A percentile compares a stretch with the other conserved stretches of the same genome.
These are phyloP conservation scores for Tapera naevia DNA, from an alignment of 2,797 vertebrate species.

Conservation along the genomic window DNA sequence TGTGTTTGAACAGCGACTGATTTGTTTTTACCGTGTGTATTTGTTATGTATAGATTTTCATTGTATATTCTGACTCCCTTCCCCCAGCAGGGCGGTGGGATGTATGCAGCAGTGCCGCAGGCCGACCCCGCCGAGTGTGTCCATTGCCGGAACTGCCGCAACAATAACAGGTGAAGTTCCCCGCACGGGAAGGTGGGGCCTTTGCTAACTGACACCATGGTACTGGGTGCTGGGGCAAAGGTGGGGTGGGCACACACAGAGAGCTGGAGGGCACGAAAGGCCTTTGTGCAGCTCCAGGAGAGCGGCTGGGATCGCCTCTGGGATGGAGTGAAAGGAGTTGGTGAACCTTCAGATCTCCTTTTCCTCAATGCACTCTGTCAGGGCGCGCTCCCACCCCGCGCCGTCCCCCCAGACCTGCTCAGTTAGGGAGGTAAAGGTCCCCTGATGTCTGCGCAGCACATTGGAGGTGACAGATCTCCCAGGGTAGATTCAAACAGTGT, in stretches of 20 bases:
- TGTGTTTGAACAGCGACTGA: accelerated
- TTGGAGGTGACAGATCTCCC: too few relatives aligned
- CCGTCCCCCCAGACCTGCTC: too few relatives aligned
- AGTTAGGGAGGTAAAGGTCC: too few relatives aligned
- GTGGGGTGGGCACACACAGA: too few relatives aligned
- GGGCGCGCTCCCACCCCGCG: too few relatives aligned
- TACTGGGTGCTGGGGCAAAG: not conserved
- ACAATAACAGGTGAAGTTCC: slow-evolving; percentile 90
- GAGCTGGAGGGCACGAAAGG: accelerated
- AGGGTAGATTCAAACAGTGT: too few relatives aligned
- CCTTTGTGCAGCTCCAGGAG: accelerated
- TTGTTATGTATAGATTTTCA: too few relatives aligned
- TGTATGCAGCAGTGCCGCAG: slow-evolving; percentile 86
- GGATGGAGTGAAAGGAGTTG: not conserved
- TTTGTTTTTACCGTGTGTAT: too few relatives aligned
- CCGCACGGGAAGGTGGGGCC: accelerated
- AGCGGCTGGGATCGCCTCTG: not conserved
- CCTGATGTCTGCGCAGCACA: too few relatives aligned
- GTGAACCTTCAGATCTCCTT: not conserved
- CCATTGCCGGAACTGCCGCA: slow-evolving; percentile 92
- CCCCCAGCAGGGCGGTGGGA: slow-evolving; percentile 82
- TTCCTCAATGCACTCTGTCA: not conserved
- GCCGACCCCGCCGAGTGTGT: slow-evolving; percentile 85
- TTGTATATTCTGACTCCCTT: not conserved
- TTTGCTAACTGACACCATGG: accelerated